Evolutionary conservation across 1,140 invertebrate genomes (phyloP), one percentile per base, ranked within the genome.

Genomic region (Diprion similis): DNA sequence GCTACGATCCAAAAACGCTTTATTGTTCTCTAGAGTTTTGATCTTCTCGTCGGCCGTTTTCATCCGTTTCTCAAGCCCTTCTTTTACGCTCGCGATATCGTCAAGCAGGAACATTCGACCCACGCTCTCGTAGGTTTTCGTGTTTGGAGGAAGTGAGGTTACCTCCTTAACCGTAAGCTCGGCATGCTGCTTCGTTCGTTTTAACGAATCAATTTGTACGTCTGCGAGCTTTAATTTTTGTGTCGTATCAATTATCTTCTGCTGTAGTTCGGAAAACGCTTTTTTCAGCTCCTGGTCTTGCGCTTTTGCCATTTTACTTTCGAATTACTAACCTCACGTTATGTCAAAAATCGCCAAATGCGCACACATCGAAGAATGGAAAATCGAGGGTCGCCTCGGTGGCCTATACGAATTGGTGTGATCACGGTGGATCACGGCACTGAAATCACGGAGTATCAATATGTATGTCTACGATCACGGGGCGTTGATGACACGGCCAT

Each of bases 81-180:
- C 84, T 80, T 92, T 91, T 1, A 96, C 91, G 68, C 91, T 90
- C 3, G 89, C 84, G 47, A 93, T 90, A 46, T 92, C 90, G 46
- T 93, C 93, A 18, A 93, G 84, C n/a, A 96, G 84, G 83, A 96
- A 97, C 94, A 95, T 96, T 85, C 95, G 87, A 8, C 95, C 95
- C 1, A 96, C 91, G 24, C 93, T 92, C 88, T 96, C 93, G 83
- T 95, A 97, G 0, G 92, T 92, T 78, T 90, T 92, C 3, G 92
- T 94, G 8, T 89, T 89, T 75, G 86, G 76, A 71, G 91, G 90
- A 71, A 94, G 84, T n/a, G 84, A 77, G 66, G 77, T 83, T 19
- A 91, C 87, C 78, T 91, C 90, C 47, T 87, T 89, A 70, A 93
- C 90, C 8, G 95, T 96, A 19, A 96, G 86, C 78, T 92, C 89